These are phyloP conservation scores for Sisyra terminalis DNA, from an alignment of 2,888 invertebrate species.

Conservation along the genomic window DNA sequence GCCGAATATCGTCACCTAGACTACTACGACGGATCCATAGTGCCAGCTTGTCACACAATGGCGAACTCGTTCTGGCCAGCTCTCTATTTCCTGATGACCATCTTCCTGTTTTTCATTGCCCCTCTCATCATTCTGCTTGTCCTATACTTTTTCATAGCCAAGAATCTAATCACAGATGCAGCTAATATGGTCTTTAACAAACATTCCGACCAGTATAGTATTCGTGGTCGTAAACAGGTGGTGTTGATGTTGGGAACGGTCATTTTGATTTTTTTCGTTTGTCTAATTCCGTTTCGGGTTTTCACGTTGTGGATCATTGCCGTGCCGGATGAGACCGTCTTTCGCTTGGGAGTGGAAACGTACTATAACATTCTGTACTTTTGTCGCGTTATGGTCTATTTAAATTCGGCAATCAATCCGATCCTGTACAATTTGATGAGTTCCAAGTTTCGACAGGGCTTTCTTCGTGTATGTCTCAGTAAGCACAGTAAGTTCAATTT, in stretches of 20 bases:
- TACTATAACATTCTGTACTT: constrained; percentile 74
- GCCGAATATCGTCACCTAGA: constrained; percentile 53
- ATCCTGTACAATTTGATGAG: constrained; percentile 87
- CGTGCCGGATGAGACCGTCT: constrained; percentile 49
- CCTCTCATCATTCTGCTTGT: constrained; percentile 65
- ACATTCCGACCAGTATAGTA: constrained; percentile 51
- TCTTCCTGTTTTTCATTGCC: constrained; percentile 62
- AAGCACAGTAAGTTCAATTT: constrained; percentile 31
- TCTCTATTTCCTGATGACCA: constrained; percentile 62
- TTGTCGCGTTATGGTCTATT: constrained; percentile 70
- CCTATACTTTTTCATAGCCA: constrained; percentile 70
- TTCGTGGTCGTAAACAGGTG: constrained; percentile 62
- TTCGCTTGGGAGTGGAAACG: constrained; percentile 52
- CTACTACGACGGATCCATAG: constrained; percentile 51
- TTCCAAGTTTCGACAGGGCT: constrained; percentile 73
- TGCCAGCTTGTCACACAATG: constrained; percentile 63
- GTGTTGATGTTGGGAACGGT: constrained; percentile 78
- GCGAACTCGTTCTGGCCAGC: constrained; percentile 61
- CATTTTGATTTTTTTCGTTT: constrained; percentile 74
- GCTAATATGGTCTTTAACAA: constrained; percentile 53
- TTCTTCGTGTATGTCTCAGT: constrained; percentile 48
- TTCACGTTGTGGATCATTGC: constrained; percentile 71
- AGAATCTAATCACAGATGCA: constrained; percentile 56
- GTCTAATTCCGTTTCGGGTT: constrained; percentile 72
- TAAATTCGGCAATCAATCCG: constrained; percentile 83